These are phyloP conservation scores for Notiomystis cincta DNA, from an alignment of 2,113 vertebrate genomes.

Conservation along the genomic window DNA sequence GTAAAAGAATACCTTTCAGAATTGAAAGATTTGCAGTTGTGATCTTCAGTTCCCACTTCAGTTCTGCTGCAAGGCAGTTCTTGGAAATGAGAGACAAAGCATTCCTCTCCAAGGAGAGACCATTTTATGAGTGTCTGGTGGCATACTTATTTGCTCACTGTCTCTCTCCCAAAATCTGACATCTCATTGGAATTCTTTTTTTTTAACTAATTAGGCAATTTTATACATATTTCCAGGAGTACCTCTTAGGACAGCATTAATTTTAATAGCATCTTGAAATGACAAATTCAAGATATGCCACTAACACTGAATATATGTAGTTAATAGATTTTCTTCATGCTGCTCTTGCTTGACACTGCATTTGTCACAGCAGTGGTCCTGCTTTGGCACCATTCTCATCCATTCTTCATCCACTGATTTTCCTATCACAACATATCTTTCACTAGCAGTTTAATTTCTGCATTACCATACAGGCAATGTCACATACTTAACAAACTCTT, in stretches of 20 bases:
- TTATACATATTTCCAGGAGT: neutral
- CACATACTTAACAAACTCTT: neutral
- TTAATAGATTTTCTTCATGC: neutral
- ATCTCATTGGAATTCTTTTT: neutral
- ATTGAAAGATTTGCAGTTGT: neutral
- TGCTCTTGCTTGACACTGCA: neutral
- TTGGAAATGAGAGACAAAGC: neutral
- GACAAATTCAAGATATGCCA: neutral
- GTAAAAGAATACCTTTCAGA: constrained; percentile 15
- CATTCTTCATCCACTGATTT: neutral
- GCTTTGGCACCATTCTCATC: neutral
- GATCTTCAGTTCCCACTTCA: neutral
- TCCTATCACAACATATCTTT: neutral
- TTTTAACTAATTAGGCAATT: neutral
- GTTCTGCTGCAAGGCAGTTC: neutral
- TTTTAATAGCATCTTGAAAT: constrained; percentile 38
- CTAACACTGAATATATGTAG: neutral
- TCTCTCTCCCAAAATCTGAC: neutral
- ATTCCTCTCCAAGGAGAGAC: neutral
- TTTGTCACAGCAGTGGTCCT: constrained; percentile 2
- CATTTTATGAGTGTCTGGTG: neutral
- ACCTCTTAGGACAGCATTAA: constrained; percentile 1
- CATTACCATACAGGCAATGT: neutral
- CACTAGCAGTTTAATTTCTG: neutral
- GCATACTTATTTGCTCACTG: neutral